A percentile compares a stretch with the other conserved stretches of the same genome.
phyloP scores from a whole-genome alignment of 2,797 vertebrate species.

The Spea hammondii region DNA sequence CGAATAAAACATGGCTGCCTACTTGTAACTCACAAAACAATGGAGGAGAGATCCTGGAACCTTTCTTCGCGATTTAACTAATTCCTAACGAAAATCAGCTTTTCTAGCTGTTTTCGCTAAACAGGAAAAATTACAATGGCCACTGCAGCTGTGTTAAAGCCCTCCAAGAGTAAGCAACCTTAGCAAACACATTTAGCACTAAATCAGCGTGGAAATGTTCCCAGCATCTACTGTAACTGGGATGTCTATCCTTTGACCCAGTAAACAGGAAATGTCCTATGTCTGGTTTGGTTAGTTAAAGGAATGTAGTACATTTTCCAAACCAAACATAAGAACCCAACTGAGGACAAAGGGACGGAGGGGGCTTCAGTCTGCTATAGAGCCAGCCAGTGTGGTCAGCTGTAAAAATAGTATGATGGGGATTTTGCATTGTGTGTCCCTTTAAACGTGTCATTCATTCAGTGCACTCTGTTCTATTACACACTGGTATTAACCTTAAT shows the following conservation, averaged over 20 bases:
- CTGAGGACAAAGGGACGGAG: conserved; percentile 44
- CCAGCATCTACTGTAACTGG: conserved; percentile 1
- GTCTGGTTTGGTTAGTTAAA: conserved; percentile 52
- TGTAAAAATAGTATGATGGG: conserved; percentile 43
- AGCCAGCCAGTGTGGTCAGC: conserved; percentile 19
- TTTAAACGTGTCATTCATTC: no score
- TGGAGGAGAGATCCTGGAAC: no score
- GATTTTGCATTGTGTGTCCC: neutral
- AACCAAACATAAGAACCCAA: conserved; percentile 58
- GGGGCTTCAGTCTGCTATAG: neutral
- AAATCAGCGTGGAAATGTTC: neutral
- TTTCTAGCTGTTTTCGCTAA: no score
- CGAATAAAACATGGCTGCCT: no score
- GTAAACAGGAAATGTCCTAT: conserved; percentile 64
- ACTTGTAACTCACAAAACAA: no score
- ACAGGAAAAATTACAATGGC: neutral
- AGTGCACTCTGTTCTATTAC: no score
- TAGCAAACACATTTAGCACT: conserved; percentile 24
- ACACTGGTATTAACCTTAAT: no score
- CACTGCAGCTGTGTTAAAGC: conserved; percentile 7
- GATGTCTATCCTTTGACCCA: conserved; percentile 57
- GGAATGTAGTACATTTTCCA: conserved; percentile 61
- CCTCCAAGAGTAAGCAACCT: conserved; percentile 2
- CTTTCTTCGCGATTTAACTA: no score
- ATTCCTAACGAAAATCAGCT: no score